Percentiles rank a stretch among this genome's conserved stretches.
phyloP scores from a whole-genome alignment of 2,113 vertebrate species.

The Protobothrops flavoviridis region DNA sequence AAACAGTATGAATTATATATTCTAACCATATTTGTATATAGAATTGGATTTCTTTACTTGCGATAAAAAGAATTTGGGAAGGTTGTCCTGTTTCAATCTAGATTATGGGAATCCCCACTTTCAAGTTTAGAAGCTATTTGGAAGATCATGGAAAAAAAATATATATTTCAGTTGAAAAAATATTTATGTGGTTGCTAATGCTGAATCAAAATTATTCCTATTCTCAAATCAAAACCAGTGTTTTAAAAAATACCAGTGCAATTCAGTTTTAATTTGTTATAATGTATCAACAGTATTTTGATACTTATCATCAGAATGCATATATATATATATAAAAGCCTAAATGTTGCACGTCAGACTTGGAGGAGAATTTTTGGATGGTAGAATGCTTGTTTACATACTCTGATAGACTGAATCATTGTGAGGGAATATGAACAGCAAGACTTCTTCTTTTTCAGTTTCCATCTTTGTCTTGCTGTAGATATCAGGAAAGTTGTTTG shows the following conservation, averaged over 20 bases:
- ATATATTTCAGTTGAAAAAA: background rate
- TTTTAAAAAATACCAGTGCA: background rate
- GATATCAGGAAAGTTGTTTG: background rate
- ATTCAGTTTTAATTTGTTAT: background rate
- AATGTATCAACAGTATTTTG: background rate
- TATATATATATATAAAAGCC: background rate
- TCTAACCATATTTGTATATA: background rate
- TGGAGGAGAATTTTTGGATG: background rate
- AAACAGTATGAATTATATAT: background rate
- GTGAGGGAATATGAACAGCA: background rate
- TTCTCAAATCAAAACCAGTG: background rate
- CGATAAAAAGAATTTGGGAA: background rate
- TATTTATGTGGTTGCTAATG: background rate
- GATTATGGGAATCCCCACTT: background rate
- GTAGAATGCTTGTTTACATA: background rate
- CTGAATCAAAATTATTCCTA: background rate
- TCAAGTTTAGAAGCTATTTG: background rate
- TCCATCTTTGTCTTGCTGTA: background rate
- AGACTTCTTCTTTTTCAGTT: background rate
- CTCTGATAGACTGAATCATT: background rate
- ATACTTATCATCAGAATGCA: background rate
- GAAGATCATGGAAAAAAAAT: background rate
- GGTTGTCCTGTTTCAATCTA: background rate
- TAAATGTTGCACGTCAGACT: background rate
- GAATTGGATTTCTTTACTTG: background rate